These are phyloP conservation scores for Hyposmocoma kahamanoa DNA, from an alignment of 1,140 invertebrate genomes.

Conservation along the genomic window DNA sequence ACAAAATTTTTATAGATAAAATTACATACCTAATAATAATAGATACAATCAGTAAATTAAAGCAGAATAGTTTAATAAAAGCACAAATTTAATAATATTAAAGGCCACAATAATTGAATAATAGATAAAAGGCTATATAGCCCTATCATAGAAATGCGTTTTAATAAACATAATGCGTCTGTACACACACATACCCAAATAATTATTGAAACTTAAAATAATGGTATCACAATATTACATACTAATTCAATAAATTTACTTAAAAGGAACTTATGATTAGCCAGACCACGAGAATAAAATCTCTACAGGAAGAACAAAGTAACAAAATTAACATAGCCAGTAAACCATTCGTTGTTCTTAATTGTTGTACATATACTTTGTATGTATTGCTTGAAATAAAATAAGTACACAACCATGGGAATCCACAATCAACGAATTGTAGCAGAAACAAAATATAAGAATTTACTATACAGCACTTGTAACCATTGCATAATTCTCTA, in stretches of 20 bases:
- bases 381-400: conserved; percentile 25
- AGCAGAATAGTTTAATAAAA: conserved; percentile 34
- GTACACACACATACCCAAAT: conserved; percentile 44
- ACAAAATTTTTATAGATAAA: conserved; percentile 21
- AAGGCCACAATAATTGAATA: too few relatives aligned
- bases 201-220: conserved; percentile 56
- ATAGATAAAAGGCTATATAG: too few relatives aligned
- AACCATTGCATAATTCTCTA: conserved; percentile 21
- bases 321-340: conserved; percentile 38
- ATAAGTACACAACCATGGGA: conserved; percentile 69
- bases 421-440: background rate
- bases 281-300: conserved; percentile 47
- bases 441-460: background rate
- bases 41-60: conserved; percentile 6
- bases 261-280: conserved; percentile 65
- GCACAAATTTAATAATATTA: conserved; percentile 40
- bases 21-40: conserved; percentile 3
- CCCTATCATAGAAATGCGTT: too few relatives aligned
- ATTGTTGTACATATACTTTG: background rate
- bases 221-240: conserved; percentile 70
- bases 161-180: conserved; percentile 20
- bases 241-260: conserved; percentile 59
- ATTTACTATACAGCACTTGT: conserved; percentile 43
- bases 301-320: conserved; percentile 29
- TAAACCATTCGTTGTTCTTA: conserved; percentile 32